Base-by-base conservation (phyloP, 1,140 invertebrate species). In the Latrodectus geometricus region DNA sequence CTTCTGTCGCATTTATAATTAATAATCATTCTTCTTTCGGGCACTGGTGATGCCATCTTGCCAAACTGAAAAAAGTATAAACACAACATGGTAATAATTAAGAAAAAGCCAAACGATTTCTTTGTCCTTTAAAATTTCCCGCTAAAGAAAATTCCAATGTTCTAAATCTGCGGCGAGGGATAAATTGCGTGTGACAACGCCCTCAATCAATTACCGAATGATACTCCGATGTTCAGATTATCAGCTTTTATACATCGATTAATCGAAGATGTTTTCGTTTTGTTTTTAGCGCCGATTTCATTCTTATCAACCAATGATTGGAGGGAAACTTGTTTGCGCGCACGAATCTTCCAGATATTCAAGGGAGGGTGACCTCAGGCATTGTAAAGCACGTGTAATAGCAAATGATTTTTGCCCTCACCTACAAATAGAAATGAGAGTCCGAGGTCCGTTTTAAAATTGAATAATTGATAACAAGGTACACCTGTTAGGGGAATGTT, bases 181-280 rank as follows among this genome's bases (percentile, higher is more conserved):
- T 5, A 69, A 54, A n/a, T 35, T 35, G 35, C 15, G 21, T 48
- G 61, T 20, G 20, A 15, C n/a, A 56, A 20, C 52, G 15, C 17
- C 0, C 8, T 9, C 14, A 49, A 61, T 74, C n/a, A 65, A 49
- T 61, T 11, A 48, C 9, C 20, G 20, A 82, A 54, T 74, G 80
- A 73, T 65, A 15, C 35, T 65, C 61, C 54, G 35, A 61, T n/a
- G 20, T 20, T 35, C 21, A 74, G 69, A 52, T 73, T 54, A 61
- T 73, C 69, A 17, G 52, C 52, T 82, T 82, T 82, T 82, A 82
- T 82, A 73, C 17, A n/a, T 82, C 80, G 54, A 82, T 73, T 35
- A 61, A n/a, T 73, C 7, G 23, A 54, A 9, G 35, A 35, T 75
- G 72, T 84, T 84, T 84, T 84, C 82, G 73, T 76, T 84, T 52